Evolutionary conservation across 2,113 vertebrate genomes (phyloP).

Genomic region (Ctenomys sociabilis): DNA sequence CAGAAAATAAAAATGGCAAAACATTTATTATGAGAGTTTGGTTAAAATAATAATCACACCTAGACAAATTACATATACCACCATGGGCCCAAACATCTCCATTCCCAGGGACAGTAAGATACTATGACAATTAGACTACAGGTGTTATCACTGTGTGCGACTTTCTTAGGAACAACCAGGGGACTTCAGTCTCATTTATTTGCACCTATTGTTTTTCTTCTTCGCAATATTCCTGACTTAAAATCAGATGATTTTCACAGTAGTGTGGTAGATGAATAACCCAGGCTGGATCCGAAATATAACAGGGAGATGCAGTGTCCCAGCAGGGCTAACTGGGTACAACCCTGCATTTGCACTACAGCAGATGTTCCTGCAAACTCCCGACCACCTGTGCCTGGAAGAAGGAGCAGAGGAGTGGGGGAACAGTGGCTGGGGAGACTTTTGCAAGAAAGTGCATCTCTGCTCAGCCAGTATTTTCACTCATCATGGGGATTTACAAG

Average conservation of each 20-base stretch:
- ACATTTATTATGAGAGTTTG: background rate
- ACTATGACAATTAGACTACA: background rate
- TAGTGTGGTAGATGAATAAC: background rate
- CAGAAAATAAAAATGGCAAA: slow-evolving; percentile 23
- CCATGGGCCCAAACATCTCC: background rate
- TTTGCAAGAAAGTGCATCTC: background rate
- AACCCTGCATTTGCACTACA: background rate
- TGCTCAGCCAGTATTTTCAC: background rate
- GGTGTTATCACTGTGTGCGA: background rate
- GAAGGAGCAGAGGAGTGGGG: background rate
- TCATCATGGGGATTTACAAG: background rate
- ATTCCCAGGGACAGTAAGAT: background rate
- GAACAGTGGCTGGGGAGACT: background rate
- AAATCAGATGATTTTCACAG: background rate
- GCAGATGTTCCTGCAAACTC: background rate
- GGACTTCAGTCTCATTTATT: background rate
- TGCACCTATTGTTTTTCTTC: background rate
- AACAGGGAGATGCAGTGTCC: background rate
- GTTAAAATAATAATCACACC: background rate
- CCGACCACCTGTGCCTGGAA: background rate
- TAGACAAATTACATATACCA: background rate
- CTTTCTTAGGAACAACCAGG: background rate
- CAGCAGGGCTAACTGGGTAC: background rate
- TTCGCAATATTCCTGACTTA: background rate
- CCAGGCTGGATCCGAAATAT: background rate